Percentiles rank a stretch among this genome's conserved stretches.
These are phyloP conservation scores for Malurus elegans DNA, from an alignment of 2,113 vertebrate genomes.

Conservation along the genomic window DNA sequence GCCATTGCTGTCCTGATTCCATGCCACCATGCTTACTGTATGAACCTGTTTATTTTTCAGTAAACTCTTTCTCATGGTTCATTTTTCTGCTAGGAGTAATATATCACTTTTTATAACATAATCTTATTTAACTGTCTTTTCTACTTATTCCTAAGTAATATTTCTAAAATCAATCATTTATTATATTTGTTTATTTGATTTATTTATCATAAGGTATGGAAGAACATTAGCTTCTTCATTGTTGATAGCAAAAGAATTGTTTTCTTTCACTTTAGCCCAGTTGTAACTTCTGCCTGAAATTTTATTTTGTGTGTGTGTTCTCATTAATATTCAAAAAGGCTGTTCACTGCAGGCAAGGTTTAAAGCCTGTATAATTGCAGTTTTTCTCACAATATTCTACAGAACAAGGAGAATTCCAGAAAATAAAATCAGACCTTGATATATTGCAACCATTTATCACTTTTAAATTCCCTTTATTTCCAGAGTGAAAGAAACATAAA, in stretches of 20 bases:
- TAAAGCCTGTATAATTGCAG: background rate
- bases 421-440: background rate
- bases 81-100: background rate
- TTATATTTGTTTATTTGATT: background rate
- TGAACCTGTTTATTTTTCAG: background rate
- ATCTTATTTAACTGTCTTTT: background rate
- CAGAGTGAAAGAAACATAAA: background rate
- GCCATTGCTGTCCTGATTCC: background rate
- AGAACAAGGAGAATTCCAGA: background rate
- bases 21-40: background rate
- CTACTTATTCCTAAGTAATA: background rate
- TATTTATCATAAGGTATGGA: background rate
- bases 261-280: background rate
- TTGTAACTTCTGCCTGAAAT: background rate
- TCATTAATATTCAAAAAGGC: constrained; percentile 21
- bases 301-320: background rate
- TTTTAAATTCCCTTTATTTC: background rate
- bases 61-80: background rate
- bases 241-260: background rate
- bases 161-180: background rate
- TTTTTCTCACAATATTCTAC: constrained; percentile 3
- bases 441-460: background rate
- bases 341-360: constrained; percentile 9
- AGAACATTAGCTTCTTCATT: background rate
- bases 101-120: background rate